Base-by-base conservation (phyloP, 2,113 vertebrate species). In the Nycticebus coucang region DNA sequence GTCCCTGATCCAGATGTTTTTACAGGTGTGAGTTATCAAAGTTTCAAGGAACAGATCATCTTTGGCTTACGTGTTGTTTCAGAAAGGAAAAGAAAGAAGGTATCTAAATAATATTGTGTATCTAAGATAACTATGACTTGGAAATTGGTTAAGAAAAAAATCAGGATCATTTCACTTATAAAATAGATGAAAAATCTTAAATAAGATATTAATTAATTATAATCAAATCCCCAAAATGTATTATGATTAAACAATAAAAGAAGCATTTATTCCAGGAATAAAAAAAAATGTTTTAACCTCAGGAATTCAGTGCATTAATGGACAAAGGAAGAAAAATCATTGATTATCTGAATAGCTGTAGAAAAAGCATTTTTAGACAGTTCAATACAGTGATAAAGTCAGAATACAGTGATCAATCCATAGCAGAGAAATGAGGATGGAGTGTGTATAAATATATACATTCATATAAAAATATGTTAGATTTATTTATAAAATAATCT, bases 311-410 rank as follows among this genome's bases (percentile, higher is more conserved):
- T 30, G 50, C 45, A 57, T 92, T 59, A 41, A 85, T 89, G 41
- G 24, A 18, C 59, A 64, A 45, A 68, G 5, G 88, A 91, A 80
- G 68, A 86, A 93, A 53, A 83, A 55, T 74, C 22, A 77, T 33
- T 45, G 33, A 74, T 72, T 77, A 81, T 91, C 71, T 57, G 57
- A 96, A 53, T 18, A 85, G 14, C 62, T 57, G 9, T 41, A 80
- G 72, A 45, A 81, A 97, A 95, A 80, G n/a, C 50, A 57, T 84
- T 75, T 75, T 87, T 80, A 7, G 84, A 71, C 7, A 55, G 22
- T 74, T 95, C 79, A 78, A 60, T 64, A 37, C 17, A 45, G 19
- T 35, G 59, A 86, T 81, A 85, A 92, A 50, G 19, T 50, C 62
- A 66, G 81, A 82, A 77, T 35, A 37, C 1, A 64, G 18, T 41